Evolutionary conservation across 2,888 invertebrate species (phyloP).

Genomic region (Tiliacea citrago): DNA sequence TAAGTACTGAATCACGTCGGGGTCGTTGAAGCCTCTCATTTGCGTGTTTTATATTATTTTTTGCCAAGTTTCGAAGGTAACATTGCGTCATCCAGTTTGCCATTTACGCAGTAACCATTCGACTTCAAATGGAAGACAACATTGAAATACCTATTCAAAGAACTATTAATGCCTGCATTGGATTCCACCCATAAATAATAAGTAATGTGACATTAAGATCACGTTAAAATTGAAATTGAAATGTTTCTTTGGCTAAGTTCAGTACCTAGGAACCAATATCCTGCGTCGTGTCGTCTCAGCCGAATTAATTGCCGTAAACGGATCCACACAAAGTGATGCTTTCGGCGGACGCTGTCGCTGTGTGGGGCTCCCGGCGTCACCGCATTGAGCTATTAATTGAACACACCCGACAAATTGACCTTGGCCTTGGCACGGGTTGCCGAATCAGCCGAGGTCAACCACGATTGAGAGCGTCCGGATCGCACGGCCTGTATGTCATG

Average conservation of each 20-base stretch:
- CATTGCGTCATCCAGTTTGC: slow-evolving; percentile 75
- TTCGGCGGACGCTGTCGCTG: slow-evolving; percentile 29
- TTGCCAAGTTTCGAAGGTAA: slow-evolving; percentile 78
- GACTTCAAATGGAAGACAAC: slow-evolving; percentile 34
- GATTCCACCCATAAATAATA: slow-evolving; percentile 5
- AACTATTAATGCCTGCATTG: neutral
- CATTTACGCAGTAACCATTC: slow-evolving; percentile 58
- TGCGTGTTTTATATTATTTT: slow-evolving; percentile 74
- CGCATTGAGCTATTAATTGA: slow-evolving; percentile 83
- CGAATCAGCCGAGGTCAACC: slow-evolving; percentile 87
- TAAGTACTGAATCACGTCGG: slow-evolving; percentile 75
- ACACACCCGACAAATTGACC: slow-evolving; percentile 83
- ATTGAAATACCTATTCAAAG: slow-evolving; percentile 6
- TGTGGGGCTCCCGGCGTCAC: slow-evolving; percentile 74
- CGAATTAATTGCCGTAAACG: slow-evolving; percentile 28
- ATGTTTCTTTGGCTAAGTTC: slow-evolving; percentile 3
- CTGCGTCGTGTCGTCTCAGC: slow-evolving; percentile 12
- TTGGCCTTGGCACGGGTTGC: slow-evolving; percentile 89
- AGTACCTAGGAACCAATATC: slow-evolving; percentile 5
- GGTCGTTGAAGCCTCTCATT: slow-evolving; percentile 76
- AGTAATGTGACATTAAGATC: neutral
- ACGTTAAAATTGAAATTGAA: slow-evolving; percentile 4
- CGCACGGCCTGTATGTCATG: slow-evolving; percentile 81
- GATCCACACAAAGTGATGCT: slow-evolving; percentile 38
- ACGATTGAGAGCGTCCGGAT: slow-evolving; percentile 89